Base-by-base conservation (phyloP, 2,113 vertebrate species). In the Anguilla japonica region DNA sequence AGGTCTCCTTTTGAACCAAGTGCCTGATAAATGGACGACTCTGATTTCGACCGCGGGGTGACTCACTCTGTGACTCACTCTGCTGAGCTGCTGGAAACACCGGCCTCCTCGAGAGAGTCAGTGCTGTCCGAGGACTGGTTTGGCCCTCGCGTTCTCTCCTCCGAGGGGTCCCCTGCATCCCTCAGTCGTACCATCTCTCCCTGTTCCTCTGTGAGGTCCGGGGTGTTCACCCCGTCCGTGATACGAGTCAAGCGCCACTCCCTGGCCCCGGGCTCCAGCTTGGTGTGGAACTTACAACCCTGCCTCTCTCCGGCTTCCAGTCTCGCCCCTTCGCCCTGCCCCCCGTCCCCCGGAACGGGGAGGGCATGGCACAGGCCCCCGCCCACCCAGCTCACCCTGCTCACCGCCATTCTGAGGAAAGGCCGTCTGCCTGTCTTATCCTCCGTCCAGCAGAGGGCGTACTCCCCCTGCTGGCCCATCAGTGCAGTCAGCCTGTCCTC, bases 351-450 rank as follows among this genome's bases (percentile, higher is more conserved):
- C 3, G 91, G 89, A 84, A 88, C 89, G 71, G 78, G 87, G 0
- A 93, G 87, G 43, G 79, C 93, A 40, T 93, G 94, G 80, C 90
- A 90, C 87, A 94, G 92, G 80, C 95, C 95, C 18, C 93, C 93
- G 57, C 96, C 97, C 86, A 97, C 97, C 20, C 95, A 97, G 29
- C 94, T 99, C 56, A 97, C 97, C 82, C 94, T 99, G 34, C 95
- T 99, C 88, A 99, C 98, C 6, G 98, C 98, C 83, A 97, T 99
- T 89, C 95, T 99, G 67, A 97, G 96, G 89, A 98, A 98, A 87
- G 97, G 96, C 11, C 95, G 95, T 4, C 94, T 96, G 8, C 95
- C 96, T 0, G 88, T 95, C 34, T 91, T 96, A 81, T 94, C 95
- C 15, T 9, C 95, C 6, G 43, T 86, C 0, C 89, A 88, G 41